Evolutionary conservation across 2,888 invertebrate species (phyloP).

Genomic region (Sipha maydis): DNA sequence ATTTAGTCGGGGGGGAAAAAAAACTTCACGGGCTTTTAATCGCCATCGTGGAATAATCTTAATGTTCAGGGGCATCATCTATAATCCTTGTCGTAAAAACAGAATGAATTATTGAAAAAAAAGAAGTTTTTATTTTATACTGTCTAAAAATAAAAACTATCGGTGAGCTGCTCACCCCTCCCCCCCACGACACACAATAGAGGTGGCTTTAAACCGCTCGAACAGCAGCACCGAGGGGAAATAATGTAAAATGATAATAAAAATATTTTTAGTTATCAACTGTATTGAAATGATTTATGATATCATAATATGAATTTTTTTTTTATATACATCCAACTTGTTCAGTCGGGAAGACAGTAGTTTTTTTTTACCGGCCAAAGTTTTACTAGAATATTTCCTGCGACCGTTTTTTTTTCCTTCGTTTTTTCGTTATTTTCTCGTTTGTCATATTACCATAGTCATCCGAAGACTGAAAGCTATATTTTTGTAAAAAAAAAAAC

Average conservation of each 20-base stretch:
- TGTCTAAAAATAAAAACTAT: constrained; percentile 1
- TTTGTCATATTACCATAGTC: neutral
- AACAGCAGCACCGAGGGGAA: constrained; percentile 16
- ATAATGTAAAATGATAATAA: constrained; percentile 58
- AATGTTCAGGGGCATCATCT: constrained; percentile 47
- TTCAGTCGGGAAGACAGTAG: constrained; percentile 46
- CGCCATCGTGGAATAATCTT: constrained; percentile 31
- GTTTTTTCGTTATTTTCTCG: neutral
- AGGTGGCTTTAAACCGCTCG: constrained; percentile 36
- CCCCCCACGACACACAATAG: constrained; percentile 3
- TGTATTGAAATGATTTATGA: constrained; percentile 59
- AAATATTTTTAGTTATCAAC: constrained; percentile 59
- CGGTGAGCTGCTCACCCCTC: neutral
- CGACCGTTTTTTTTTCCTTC: constrained; percentile 17
- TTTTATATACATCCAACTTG: constrained; percentile 41
- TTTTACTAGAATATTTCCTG: constrained; percentile 55
- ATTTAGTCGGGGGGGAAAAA: constrained; percentile 4
- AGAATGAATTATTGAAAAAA: constrained; percentile 57
- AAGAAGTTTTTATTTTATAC: constrained; percentile 7
- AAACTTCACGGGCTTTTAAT: constrained; percentile 37
- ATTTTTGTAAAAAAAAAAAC: neutral
- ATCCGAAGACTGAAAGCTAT: neutral
- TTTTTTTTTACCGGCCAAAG: constrained; percentile 25
- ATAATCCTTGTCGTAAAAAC: constrained; percentile 58
- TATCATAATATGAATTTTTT: constrained; percentile 38